Evolutionary conservation across 2,888 invertebrate species (phyloP), one percentile per base, ranked within the genome.

Genomic region (Hartigia nigra): DNA sequence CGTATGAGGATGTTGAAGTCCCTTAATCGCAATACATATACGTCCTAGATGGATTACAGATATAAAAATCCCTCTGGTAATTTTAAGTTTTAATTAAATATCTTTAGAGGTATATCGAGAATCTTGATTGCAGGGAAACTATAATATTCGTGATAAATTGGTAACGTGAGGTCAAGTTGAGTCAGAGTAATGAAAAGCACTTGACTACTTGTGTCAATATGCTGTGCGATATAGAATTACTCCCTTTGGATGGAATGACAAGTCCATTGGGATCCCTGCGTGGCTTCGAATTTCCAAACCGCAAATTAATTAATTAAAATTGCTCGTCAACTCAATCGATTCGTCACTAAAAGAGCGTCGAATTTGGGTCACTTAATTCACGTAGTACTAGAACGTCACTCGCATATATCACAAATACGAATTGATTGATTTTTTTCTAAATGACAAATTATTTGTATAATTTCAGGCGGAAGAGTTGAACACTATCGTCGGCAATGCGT

Each of bases 401-500:
- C 72, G 31, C 11, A 34, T 70, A 39, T 37, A 31, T 3, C 23
- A 55, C 70, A 55, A 69, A 31, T 74, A 34, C 72, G n/a, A 70
- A 69, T 80, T 80, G 34, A 36, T 39, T 34, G 4, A 70, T 74
- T 75, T 39, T 72, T 77, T 39, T 82, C 36, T 82, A 36, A 79
- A 89, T 83, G 12, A n/a, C 4, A 12, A 70, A 36, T 69, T 14
- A 11, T 81, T 82, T 81, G 86, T 84, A 85, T 91, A 91, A 84
- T 93, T 91, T 4, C 94, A 97, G 97, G 96, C 97, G 89, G 97
- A 97, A 92, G 97, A 97, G 93, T 92, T 97, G 91, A 97, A 97
- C 93, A 94, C 95, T 87, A 94, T 97, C 87, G 96, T 97, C 89
- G 97, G 97, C 92, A 96, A 97, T 95, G 97, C 97, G 91, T 97